Base-by-base conservation (phyloP, 2,888 invertebrate genomes). In the Athrips mouffetella region DNA sequence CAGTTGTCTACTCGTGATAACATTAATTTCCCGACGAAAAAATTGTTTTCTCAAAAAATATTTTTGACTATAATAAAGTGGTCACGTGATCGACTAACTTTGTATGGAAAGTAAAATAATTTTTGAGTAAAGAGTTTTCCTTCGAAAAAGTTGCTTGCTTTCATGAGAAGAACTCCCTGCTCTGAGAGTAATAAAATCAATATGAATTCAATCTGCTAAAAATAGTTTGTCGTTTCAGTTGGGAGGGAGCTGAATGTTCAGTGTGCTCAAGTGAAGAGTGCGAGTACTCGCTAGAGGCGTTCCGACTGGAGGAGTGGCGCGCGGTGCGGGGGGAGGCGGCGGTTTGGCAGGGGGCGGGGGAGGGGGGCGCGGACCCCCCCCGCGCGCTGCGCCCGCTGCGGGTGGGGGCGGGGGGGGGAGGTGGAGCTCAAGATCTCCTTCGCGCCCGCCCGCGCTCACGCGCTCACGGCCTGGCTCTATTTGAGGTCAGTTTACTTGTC, bases 391-490 rank as follows among this genome's bases (percentile, higher is more conserved):
- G 13, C 7, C 7, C n/a, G 21, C 39, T 39, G 23, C 30, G 30
- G 18, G 2, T 33, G 27, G 63, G 80, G 83, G 58, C 92, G 94
- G 13, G 90, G 86, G 45, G 90, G 89, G 11, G 83, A 84, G 63
- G 61, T 86, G 21, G 88, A 87, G 49, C 64, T 91, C 3, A 68
- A 70, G 46, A 62, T 91, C 3, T 81, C 74, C 45, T 91, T 91
- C 71, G 63, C 75, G 56, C 90, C 90, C 16, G 59, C 67, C 27
- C 71, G 72, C 48, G 60, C 89, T 3, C 72, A 70, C 23, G 62
- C 81, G 15, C 81, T 89, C 61, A 79, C 89, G 33, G 84, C 90
- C 0, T 74, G 89, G 51, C 69, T 92, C 8, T 89, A 90, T 58
- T 73, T 92, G 8, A 70, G 84, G 86, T 84, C 6, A 20, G 53